Percentiles rank a stretch among this genome's conserved stretches.
These are phyloP conservation scores for Axinella damicornis DNA, from an alignment of 37 sponge, comb jelly and placozoan species.

Conservation along the genomic window DNA sequence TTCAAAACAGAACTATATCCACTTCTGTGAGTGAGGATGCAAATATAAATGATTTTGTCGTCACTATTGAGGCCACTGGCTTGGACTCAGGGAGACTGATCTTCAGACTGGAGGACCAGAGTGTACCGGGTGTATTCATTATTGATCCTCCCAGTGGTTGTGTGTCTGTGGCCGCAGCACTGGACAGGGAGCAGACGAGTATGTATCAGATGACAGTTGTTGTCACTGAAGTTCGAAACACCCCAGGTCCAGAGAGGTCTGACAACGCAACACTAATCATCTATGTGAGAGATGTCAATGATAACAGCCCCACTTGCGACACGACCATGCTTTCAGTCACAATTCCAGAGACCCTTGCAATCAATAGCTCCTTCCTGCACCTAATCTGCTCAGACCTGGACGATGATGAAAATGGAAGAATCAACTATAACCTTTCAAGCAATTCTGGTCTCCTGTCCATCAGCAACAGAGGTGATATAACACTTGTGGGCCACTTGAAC, in stretches of 20 bases:
- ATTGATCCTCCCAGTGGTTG: constrained; percentile 36
- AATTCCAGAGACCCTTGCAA: constrained; percentile 1
- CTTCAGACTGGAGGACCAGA: constrained; percentile 26
- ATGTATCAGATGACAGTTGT: constrained; percentile 56
- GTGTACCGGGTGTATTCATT: constrained; percentile 46
- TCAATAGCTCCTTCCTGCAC: constrained; percentile 13
- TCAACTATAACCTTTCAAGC: constrained; percentile 44
- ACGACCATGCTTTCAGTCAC: neutral
- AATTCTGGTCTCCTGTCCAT: constrained; percentile 39
- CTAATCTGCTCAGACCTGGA: constrained; percentile 70
- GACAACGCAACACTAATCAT: constrained; percentile 44
- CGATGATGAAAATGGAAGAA: constrained; percentile 29
- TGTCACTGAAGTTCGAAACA: constrained; percentile 46
- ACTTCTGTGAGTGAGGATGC: constrained; percentile 57
- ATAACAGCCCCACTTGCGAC: constrained; percentile 61
- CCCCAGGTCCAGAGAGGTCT: constrained; percentile 7
- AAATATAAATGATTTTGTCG: constrained; percentile 31
- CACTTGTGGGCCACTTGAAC: constrained; percentile 19
- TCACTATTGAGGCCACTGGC: constrained; percentile 39
- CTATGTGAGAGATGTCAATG: constrained; percentile 75
- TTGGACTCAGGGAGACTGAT: constrained; percentile 2
- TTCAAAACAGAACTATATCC: constrained; percentile 23
- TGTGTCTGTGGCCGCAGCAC: constrained; percentile 15
- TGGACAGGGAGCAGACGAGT: constrained; percentile 57
- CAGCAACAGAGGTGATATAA: constrained; percentile 16